These are phyloP conservation scores for Drosophila ohnishii DNA, from an alignment of 1,140 invertebrate genomes.

Conservation along the genomic window DNA sequence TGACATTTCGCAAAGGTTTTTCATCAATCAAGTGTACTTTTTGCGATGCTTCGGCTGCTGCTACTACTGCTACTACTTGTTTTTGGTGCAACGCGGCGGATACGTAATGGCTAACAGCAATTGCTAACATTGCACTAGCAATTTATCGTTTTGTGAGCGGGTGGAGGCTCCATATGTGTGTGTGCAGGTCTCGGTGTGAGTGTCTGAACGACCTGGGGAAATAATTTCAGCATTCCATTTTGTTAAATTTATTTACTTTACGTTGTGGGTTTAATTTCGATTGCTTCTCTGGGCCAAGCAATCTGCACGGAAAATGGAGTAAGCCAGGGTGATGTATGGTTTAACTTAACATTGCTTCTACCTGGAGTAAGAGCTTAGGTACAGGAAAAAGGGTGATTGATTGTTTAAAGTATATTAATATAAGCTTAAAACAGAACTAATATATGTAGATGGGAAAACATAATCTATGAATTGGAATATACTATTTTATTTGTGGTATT, in stretches of 20 bases:
- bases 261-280: constrained; percentile 51
- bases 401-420: constrained; percentile 3
- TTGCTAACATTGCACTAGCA: constrained; percentile 66
- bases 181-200: constrained; percentile 12
- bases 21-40: constrained; percentile 76
- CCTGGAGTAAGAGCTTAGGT: neutral
- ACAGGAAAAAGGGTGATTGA: neutral
- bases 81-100: constrained; percentile 62
- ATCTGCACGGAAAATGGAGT: constrained; percentile 20
- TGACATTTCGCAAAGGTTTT: constrained; percentile 74
- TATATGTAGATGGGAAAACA: neutral
- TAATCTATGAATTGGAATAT: neutral
- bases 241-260: constrained; percentile 46
- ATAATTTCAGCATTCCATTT: constrained; percentile 63
- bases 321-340: constrained; percentile 18
- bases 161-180: neutral
- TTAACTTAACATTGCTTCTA: constrained; percentile 1
- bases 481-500: no score
- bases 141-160: constrained; percentile 57
- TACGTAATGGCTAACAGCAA: constrained; percentile 70
- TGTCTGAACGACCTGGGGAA: constrained; percentile 47
- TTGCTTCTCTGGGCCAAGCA: constrained; percentile 39
- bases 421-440: neutral
- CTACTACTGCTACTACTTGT: constrained; percentile 32
- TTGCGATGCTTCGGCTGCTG: constrained; percentile 27